A percentile compares a stretch with the other conserved stretches of the same genome.
Conservation (phyloP, 2,113 vertebrate species). For the Anseranas semipalmata region DNA sequence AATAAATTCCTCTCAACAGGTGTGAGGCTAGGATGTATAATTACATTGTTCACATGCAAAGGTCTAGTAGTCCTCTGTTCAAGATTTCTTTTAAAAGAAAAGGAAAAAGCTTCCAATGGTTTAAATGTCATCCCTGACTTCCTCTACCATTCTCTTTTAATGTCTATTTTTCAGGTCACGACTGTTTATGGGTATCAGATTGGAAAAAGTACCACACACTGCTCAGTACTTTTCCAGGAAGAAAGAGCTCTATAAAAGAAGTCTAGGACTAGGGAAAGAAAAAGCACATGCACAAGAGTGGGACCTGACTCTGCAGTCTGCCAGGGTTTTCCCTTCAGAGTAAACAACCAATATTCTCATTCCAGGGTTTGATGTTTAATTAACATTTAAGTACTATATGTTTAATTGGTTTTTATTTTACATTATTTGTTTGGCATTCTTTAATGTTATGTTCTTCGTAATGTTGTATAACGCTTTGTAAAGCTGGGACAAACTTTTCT, state of each 20-base stretch:
- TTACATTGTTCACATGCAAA: not conserved
- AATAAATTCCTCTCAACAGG: constrained; percentile 63
- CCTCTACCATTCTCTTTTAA: not conserved
- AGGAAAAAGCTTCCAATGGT: not conserved
- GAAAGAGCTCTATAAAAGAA: not conserved
- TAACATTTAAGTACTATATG: not conserved
- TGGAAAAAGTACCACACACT: not conserved
- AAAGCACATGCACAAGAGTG: not conserved
- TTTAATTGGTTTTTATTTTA: too few species aligned
- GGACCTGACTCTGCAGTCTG: not conserved
- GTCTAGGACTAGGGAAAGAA: not conserved
- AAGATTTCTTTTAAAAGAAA: not conserved
- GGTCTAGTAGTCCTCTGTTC: not conserved
- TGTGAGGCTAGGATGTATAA: constrained; percentile 1
- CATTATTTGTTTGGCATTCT: too few species aligned
- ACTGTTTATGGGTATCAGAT: not conserved
- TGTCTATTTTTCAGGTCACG: not conserved
- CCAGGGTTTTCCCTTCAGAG: not conserved
- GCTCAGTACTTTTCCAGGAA: not conserved
- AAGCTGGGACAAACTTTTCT: not conserved
- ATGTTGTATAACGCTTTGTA: not conserved
- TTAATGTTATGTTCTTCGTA: not conserved
- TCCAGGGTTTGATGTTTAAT: not conserved
- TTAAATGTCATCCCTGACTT: not conserved
- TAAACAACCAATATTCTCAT: not conserved